Percentiles rank a stretch among this genome's conserved stretches.
Evolutionary conservation across 2,888 invertebrate genomes (phyloP).

Genomic region (Entomobrya proxima): DNA sequence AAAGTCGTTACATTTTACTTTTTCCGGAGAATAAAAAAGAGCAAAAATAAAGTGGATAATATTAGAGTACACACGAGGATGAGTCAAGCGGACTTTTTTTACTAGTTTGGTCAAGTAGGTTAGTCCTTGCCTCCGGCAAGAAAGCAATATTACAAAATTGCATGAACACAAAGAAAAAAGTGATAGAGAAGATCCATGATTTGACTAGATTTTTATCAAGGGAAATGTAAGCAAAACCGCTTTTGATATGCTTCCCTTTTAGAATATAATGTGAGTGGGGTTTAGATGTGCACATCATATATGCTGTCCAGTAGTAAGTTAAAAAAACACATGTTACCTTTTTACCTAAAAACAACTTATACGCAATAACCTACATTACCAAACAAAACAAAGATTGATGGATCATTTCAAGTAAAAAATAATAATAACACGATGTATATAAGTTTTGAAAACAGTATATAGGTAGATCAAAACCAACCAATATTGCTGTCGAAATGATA

Average conservation of each 20-base stretch:
- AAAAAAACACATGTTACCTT: constrained; percentile 32
- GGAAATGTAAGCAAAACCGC: constrained; percentile 27
- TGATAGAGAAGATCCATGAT: background rate
- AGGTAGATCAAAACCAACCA: background rate
- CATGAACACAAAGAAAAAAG: constrained; percentile 14
- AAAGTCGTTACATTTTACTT: background rate
- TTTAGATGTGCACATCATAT: background rate
- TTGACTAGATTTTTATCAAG: constrained; percentile 53
- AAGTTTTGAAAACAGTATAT: background rate
- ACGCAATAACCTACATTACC: constrained; percentile 1
- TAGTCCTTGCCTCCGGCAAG: constrained; percentile 39
- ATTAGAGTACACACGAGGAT: background rate
- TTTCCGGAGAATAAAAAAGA: constrained; percentile 7
- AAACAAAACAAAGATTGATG: constrained; percentile 34
- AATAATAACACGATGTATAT: background rate
- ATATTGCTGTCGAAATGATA: constrained; percentile 48
- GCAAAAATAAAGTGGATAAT: constrained; percentile 24
- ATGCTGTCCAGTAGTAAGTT: background rate
- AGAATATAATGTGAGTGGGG: background rate
- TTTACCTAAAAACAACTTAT: background rate
- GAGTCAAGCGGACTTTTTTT: background rate
- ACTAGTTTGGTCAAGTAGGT: constrained; percentile 25
- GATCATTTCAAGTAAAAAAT: constrained; percentile 56
- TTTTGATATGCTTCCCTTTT: background rate
- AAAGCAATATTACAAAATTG: constrained; percentile 45